Evolutionary conservation across 1,140 invertebrate genomes (phyloP).

Genomic region (Neodiprion virginianus): DNA sequence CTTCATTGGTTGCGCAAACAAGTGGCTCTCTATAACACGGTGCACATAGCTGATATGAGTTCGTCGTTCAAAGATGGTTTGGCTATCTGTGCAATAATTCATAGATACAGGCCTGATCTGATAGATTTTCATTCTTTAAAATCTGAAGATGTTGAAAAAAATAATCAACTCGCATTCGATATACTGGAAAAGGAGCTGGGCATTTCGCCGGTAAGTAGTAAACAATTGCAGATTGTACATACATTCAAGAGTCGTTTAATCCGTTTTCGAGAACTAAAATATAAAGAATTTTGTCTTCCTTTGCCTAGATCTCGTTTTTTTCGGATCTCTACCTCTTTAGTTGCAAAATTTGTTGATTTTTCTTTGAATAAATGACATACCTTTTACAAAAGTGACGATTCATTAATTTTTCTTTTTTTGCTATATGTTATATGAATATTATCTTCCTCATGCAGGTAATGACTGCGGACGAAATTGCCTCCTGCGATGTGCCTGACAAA

Average conservation of each 20-base stretch:
- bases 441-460: slow-evolving; percentile 66
- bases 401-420: slow-evolving; percentile 16
- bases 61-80: slow-evolving; percentile 79
- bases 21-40: slow-evolving; percentile 69
- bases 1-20: slow-evolving; percentile 80
- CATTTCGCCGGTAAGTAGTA: slow-evolving; percentile 70
- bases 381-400: background rate
- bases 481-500: slow-evolving; percentile 75
- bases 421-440: slow-evolving; percentile 1
- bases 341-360: slow-evolving; percentile 9
- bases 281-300: background rate
- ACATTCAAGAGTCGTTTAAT: background rate
- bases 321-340: background rate
- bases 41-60: slow-evolving; percentile 74
- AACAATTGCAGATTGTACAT: background rate
- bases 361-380: slow-evolving; percentile 18
- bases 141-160: slow-evolving; percentile 69
- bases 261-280: slow-evolving; percentile 14
- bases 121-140: slow-evolving; percentile 76
- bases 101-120: slow-evolving; percentile 87
- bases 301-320: background rate
- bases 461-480: slow-evolving; percentile 81
- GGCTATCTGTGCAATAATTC: slow-evolving; percentile 83
- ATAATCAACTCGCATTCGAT: slow-evolving; percentile 85
- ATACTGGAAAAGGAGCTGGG: slow-evolving; percentile 79